phyloP scores from a whole-genome alignment of 2,888 invertebrate species.

The Halictus quadricinctus region DNA sequence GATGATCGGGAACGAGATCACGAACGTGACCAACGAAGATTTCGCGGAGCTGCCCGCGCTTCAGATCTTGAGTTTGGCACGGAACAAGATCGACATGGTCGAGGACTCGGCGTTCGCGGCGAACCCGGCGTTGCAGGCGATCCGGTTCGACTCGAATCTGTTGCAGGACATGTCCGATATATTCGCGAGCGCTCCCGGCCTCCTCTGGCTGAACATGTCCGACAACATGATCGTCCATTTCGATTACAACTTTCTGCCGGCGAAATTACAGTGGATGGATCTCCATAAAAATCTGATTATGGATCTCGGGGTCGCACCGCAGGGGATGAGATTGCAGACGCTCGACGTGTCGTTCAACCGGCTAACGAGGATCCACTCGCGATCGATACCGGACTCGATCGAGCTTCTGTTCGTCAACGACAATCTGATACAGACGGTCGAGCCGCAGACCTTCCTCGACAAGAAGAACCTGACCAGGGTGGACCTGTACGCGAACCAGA shows the following conservation, averaged over 20 bases:
- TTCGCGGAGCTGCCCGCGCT: conserved; percentile 91
- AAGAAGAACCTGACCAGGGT: conserved; percentile 95
- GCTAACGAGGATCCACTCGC: conserved; percentile 89
- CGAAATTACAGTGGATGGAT: conserved; percentile 93
- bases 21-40: conserved; percentile 90
- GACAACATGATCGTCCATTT: conserved; percentile 95
- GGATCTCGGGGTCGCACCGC: conserved; percentile 89
- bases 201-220: conserved; percentile 95
- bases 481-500: conserved; percentile 96
- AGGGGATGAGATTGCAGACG: conserved; percentile 89
- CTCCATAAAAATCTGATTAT: conserved; percentile 93
- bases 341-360: conserved; percentile 96
- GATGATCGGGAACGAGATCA: conserved; percentile 93
- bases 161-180: conserved; percentile 92
- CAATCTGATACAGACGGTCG: conserved; percentile 92
- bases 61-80: conserved; percentile 93
- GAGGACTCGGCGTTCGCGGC: conserved; percentile 92
- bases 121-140: conserved; percentile 91
- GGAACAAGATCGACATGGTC: conserved; percentile 91
- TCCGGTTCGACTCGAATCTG: conserved; percentile 93
- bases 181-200: conserved; percentile 91
- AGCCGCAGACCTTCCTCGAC: conserved; percentile 94
- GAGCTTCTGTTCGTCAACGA: conserved; percentile 94
- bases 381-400: conserved; percentile 92
- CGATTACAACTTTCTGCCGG: conserved; percentile 93